phyloP scores from a whole-genome alignment of 2,113 vertebrate species.

The Mola mola region DNA sequence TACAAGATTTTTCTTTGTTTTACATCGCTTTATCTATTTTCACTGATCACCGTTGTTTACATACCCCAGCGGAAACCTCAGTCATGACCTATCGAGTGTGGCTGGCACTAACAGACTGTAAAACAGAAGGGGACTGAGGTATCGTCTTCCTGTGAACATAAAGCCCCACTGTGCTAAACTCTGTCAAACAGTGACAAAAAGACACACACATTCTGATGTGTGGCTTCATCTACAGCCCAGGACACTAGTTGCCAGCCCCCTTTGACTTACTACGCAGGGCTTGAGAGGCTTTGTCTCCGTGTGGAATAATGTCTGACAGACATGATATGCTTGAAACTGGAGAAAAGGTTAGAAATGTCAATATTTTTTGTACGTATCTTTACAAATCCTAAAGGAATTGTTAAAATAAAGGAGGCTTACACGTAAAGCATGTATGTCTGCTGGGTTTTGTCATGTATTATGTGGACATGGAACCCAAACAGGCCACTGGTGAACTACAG shows the following conservation, averaged over 20 bases:
- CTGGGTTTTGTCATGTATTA: neutral
- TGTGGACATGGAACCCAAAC: neutral
- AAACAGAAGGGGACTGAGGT: slow-evolving; percentile 27
- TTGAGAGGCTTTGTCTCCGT: slow-evolving; percentile 34
- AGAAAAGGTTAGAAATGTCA: too few species aligned
- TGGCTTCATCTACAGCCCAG: slow-evolving; percentile 57
- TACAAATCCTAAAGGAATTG: neutral
- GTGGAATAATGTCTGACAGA: slow-evolving; percentile 1
- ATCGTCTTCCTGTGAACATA: slow-evolving; percentile 43
- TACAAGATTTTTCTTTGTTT: slow-evolving; percentile 37
- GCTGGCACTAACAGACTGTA: slow-evolving; percentile 3
- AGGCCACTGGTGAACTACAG: neutral
- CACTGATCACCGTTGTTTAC: slow-evolving; percentile 14
- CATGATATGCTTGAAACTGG: too few species aligned
- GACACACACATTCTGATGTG: slow-evolving; percentile 27
- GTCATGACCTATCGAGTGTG: neutral
- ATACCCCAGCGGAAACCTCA: slow-evolving; percentile 12
- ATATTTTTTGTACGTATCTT: too few species aligned
- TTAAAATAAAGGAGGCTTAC: neutral
- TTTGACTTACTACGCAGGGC: slow-evolving; percentile 51
- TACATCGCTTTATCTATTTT: slow-evolving; percentile 31
- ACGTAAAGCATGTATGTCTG: too few species aligned
- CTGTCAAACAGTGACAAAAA: slow-evolving; percentile 61
- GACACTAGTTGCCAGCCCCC: slow-evolving; percentile 44
- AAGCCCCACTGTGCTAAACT: slow-evolving; percentile 33